phyloP scores from a whole-genome alignment of 2,797 vertebrate species.

The Nyctalus aviator region DNA sequence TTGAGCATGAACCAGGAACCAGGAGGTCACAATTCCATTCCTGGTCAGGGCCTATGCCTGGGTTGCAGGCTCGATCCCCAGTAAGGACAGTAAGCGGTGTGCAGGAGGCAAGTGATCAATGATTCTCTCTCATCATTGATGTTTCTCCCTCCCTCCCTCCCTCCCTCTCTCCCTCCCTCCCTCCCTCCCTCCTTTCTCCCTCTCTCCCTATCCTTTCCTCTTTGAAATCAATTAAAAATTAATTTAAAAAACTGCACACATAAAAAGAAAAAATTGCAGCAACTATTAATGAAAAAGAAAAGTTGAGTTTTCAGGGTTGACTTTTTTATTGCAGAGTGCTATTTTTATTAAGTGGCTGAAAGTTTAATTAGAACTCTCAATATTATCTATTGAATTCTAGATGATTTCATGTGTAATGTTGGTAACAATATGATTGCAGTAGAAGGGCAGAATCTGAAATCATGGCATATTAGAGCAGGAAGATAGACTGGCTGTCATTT shows the following conservation, averaged over 20 bases:
- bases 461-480: background rate
- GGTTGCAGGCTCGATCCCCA: too few relatives aligned
- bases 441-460: background rate
- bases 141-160: too few relatives aligned
- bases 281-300: constrained; percentile 14
- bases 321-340: background rate
- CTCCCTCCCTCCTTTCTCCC: too few relatives aligned
- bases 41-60: too few relatives aligned
- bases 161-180: too few relatives aligned
- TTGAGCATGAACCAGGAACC: too few relatives aligned
- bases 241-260: background rate
- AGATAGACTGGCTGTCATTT: background rate
- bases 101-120: too few relatives aligned
- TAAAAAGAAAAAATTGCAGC: constrained; percentile 48
- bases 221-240: too few relatives aligned
- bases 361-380: background rate
- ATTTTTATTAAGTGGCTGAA: constrained; percentile 9
- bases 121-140: too few relatives aligned
- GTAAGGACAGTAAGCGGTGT: too few relatives aligned
- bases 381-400: constrained; percentile 5
- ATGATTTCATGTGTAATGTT: background rate
- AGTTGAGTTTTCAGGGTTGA: background rate
- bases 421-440: background rate
- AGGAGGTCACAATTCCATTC: too few relatives aligned
- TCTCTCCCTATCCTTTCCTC: too few relatives aligned